phyloP scores from a whole-genome alignment of 2,888 invertebrate genomes.

The Notocelia uddmanniana region DNA sequence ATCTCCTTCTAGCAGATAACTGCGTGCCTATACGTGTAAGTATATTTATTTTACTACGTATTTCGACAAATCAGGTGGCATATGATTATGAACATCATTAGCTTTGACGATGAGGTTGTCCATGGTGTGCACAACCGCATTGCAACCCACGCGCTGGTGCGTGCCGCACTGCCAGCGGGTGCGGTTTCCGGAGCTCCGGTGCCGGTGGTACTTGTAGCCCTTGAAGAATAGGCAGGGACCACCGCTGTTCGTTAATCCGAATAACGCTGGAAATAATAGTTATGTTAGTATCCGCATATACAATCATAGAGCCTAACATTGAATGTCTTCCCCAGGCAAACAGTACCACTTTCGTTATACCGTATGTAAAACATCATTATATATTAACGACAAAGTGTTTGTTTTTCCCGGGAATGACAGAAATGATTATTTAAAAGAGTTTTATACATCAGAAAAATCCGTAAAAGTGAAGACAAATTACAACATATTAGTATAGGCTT shows the following conservation, averaged over 20 bases:
- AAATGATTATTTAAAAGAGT: not conserved
- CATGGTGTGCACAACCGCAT: slow-evolving; percentile 49
- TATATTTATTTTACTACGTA: not conserved
- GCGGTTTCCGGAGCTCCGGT: not conserved
- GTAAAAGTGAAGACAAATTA: not conserved
- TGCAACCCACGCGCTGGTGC: slow-evolving; percentile 13
- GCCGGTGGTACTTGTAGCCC: slow-evolving; percentile 24
- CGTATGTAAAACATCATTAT: not conserved
- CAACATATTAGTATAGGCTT: not conserved
- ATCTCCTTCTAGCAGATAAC: too few relatives aligned
- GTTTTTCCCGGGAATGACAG: not conserved
- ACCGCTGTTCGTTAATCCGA: slow-evolving; percentile 1
- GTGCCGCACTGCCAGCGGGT: slow-evolving; percentile 29
- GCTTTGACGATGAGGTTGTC: slow-evolving; percentile 47
- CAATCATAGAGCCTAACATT: not conserved
- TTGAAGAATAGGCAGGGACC: slow-evolving; percentile 10
- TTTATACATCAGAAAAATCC: not conserved
- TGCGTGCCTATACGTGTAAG: too few relatives aligned
- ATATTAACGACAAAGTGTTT: not conserved
- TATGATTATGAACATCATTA: slow-evolving; percentile 48
- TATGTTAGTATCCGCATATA: not conserved
- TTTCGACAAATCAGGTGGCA: not conserved
- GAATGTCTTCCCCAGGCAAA: not conserved
- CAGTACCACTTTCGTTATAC: not conserved
- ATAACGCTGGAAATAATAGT: not conserved